Evolutionary conservation across 2,113 vertebrate species (phyloP), one percentile per base, ranked within the genome.

Genomic region (Coptodon rendalli): DNA sequence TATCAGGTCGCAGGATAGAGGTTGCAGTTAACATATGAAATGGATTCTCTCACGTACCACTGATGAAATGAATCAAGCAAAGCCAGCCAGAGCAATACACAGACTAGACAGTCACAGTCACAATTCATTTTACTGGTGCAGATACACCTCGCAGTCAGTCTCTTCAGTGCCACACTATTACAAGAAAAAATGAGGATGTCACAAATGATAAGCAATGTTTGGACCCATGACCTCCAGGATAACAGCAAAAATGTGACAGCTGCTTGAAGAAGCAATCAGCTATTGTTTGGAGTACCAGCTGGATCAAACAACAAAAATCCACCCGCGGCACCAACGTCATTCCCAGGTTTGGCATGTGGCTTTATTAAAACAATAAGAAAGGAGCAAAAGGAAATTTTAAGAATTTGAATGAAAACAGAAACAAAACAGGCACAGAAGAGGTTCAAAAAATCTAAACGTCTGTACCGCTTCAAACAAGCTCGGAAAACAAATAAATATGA

Each of bases 1-100:
- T 29, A 87, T 87, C 56, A 79, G 84, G 89, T 89, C 83, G 56
- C 29, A 87, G 76, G 38, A 38, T 4, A 54, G 79, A 80, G 66
- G 88, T 29, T 92, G 82, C 66, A 40, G 73, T 84, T 85, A 87
- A 85, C 83, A 53, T 87, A 81, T 71, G 84, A 93, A 90, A 91
- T 86, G 84, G 83, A 89, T 92, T 90, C 76, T 81, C 76, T 89
- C 27, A 59, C 13, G 7, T 73, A 86, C 79, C 45, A 34, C 76
- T 34, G 87, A 94, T 90, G 82, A 86, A 84, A 92, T 85, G 86
- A 93, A 76, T 95, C 84, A 88, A 89, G 89, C 43, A 87, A 86
- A 89, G 83, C 13, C 6, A 84, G 86, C 61, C 31, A 81, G 84
- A 89, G 86, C 80, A 86, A 78, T 80, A 63, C 85, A 11, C 45